These are phyloP conservation scores for Hypselothyrea guttata DNA, from an alignment of 2,888 invertebrate genomes.

Conservation along the genomic window DNA sequence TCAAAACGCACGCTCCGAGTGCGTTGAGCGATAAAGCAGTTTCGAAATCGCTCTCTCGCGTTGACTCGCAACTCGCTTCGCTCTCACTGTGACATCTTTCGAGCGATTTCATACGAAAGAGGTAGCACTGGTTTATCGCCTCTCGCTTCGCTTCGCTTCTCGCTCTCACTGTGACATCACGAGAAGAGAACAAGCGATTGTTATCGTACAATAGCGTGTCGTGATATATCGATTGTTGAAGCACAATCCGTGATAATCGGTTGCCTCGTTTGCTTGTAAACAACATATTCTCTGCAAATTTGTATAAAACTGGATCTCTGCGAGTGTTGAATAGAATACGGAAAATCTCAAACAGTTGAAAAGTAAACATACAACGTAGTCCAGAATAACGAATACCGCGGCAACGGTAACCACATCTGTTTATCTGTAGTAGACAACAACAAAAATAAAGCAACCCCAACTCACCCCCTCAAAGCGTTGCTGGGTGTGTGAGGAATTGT, in stretches of 20 bases:
- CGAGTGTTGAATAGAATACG: constrained; percentile 19
- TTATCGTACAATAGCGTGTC: constrained; percentile 1
- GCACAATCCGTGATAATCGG: constrained; percentile 40
- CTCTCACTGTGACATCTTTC: too few relatives aligned
- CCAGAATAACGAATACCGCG: constrained; percentile 28
- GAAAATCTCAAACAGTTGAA: constrained; percentile 32
- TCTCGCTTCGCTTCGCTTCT: too few relatives aligned
- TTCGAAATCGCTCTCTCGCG: too few relatives aligned
- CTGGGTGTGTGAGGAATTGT: constrained; percentile 46
- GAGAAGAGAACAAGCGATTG: too few relatives aligned
- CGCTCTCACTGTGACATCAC: too few relatives aligned
- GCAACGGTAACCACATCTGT: constrained; percentile 43
- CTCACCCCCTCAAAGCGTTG: constrained; percentile 5
- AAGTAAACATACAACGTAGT: constrained; percentile 38
- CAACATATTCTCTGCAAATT: constrained; percentile 41
- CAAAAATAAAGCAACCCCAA: constrained; percentile 24
- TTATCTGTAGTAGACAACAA: constrained; percentile 63
- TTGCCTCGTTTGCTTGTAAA: constrained; percentile 34
- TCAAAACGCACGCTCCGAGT: too few relatives aligned
- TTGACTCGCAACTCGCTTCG: too few relatives aligned
- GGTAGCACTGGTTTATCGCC: too few relatives aligned
- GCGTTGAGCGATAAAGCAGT: too few relatives aligned
- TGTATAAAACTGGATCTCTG: constrained; percentile 13
- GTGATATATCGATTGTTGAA: constrained; percentile 35
- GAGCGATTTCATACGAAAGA: too few relatives aligned